Conservation (phyloP, 2,797 vertebrate genomes). For the Cygnus olor region DNA sequence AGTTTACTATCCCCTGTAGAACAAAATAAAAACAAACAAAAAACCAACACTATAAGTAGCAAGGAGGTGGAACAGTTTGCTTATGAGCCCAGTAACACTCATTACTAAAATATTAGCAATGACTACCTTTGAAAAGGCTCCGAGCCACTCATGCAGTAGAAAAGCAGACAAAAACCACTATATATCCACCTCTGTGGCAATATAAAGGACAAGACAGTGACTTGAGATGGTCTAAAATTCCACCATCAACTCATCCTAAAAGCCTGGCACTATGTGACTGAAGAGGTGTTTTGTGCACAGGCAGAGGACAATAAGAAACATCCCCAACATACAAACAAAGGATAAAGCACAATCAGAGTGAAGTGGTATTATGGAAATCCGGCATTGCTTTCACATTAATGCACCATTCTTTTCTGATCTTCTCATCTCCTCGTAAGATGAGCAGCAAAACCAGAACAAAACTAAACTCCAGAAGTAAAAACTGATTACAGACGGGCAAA, state of each 20-base stretch:
- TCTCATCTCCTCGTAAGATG: not conserved
- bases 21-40: not conserved
- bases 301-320: not conserved
- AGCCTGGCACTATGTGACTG: not conserved
- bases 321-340: not conserved
- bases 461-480: conserved; percentile 36
- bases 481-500: conserved; percentile 54
- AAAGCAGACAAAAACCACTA: not conserved
- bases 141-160: not conserved
- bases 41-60: not conserved
- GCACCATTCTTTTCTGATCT: not conserved
- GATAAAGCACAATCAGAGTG: conserved; percentile 11
- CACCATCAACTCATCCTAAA: not conserved
- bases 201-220: not conserved
- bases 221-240: not conserved
- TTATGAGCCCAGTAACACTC: not conserved
- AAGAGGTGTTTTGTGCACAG: not conserved
- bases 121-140: not conserved
- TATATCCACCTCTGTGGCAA: not conserved
- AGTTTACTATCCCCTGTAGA: not conserved
- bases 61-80: not conserved
- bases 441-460: conserved; percentile 30
- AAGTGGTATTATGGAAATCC: conserved; percentile 35
- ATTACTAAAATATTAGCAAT: not conserved
- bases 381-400: conserved; percentile 1